Conservation (phyloP, 2,113 vertebrate genomes). For the Tachuris rubrigastra region DNA sequence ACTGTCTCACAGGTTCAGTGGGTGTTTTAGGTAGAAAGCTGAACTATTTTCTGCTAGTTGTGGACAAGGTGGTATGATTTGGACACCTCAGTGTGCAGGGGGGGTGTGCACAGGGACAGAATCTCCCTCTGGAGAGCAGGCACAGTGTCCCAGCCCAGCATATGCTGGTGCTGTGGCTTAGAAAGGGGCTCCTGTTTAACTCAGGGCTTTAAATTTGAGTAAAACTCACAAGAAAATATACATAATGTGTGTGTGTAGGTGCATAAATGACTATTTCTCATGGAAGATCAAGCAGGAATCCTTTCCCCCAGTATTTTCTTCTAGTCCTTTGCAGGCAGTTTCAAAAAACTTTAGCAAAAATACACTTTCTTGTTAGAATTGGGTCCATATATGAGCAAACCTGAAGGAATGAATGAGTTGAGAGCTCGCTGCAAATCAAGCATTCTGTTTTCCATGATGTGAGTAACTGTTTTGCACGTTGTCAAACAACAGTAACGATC, state of each 20-base stretch:
- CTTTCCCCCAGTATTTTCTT: not conserved
- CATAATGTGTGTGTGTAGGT: fast-evolving
- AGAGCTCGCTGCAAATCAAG: not conserved
- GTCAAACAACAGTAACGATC: not conserved
- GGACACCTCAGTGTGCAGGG: fast-evolving
- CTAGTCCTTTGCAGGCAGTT: not conserved
- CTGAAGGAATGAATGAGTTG: not conserved
- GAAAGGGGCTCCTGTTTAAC: not conserved
- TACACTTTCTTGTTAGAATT: not conserved
- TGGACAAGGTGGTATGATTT: not conserved
- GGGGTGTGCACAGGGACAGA: not conserved
- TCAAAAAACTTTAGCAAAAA: not conserved
- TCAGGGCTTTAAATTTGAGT: not conserved
- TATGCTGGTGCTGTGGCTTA: not conserved
- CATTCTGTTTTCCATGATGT: not conserved
- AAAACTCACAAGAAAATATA: not conserved
- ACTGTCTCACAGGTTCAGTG: fast-evolving
- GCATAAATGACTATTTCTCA: not conserved
- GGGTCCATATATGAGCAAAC: not conserved
- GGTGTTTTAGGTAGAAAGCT: not conserved
- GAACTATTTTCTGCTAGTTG: not conserved
- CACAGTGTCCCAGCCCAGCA: not conserved
- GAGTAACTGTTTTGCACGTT: not conserved
- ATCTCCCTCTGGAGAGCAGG: not conserved
- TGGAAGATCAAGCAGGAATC: not conserved